Conservation (phyloP, 1,140 invertebrate species). For the Paraescarpia echinospica region DNA sequence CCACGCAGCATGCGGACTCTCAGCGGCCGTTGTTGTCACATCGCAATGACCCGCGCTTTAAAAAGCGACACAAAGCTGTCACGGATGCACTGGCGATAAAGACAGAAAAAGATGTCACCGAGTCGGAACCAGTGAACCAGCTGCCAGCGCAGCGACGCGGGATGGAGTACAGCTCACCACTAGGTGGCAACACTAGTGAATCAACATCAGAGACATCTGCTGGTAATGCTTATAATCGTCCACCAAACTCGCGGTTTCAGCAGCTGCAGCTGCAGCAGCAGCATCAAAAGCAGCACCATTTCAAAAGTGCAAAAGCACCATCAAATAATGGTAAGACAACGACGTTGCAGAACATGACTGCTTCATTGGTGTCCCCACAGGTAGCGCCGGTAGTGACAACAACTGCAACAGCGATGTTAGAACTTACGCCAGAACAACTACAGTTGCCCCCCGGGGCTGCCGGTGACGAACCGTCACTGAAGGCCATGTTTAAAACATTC, state of each 20-base stretch:
- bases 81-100: background rate
- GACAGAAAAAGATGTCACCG: background rate
- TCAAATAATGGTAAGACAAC: slow-evolving; percentile 11
- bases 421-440: slow-evolving; percentile 9
- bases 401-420: background rate
- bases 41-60: slow-evolving; percentile 52
- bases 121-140: slow-evolving; percentile 32
- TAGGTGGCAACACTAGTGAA: slow-evolving; percentile 38
- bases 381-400: background rate
- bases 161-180: slow-evolving; percentile 52
- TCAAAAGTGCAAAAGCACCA: slow-evolving; percentile 1
- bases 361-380: background rate
- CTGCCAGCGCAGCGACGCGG: slow-evolving; percentile 41
- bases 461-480: slow-evolving; percentile 43
- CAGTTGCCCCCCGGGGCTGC: background rate
- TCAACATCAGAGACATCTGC: slow-evolving; percentile 28
- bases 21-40: slow-evolving; percentile 45
- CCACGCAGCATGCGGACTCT: slow-evolving; percentile 25
- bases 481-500: slow-evolving; percentile 55
- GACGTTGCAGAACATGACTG: background rate
- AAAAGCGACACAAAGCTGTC: slow-evolving; percentile 41
- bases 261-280: slow-evolving; percentile 48
- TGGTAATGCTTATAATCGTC: slow-evolving; percentile 12
- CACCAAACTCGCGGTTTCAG: slow-evolving; percentile 37
- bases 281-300: slow-evolving; percentile 22